Evolutionary conservation across 2,797 vertebrate genomes (phyloP).

Genomic region (Okamejei kenojei): DNA sequence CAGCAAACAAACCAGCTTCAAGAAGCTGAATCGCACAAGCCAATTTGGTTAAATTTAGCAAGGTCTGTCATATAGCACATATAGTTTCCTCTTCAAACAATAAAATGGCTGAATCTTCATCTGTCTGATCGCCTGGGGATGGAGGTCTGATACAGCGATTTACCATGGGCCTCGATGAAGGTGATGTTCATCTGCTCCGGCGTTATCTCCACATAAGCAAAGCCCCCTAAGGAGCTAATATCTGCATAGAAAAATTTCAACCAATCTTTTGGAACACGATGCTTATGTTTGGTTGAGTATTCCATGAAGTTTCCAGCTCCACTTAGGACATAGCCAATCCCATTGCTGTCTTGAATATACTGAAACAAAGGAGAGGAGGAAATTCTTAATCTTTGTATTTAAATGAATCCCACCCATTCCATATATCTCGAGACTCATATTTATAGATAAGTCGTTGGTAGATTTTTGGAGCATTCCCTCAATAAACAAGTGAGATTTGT

Average conservation of each 20-base stretch:
- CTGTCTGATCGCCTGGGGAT: constrained; percentile 55
- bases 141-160: constrained; percentile 71
- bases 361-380: constrained; percentile 41
- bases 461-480: not conserved
- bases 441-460: not conserved
- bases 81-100: not conserved
- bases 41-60: not conserved
- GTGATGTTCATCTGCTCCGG: constrained; percentile 64
- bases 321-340: constrained; percentile 74
- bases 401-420: not conserved
- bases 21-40: not conserved
- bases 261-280: constrained; percentile 63
- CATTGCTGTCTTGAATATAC: constrained; percentile 70
- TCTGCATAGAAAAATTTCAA: constrained; percentile 78
- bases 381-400: not conserved
- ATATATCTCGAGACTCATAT: not conserved
- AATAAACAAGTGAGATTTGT: not conserved
- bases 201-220: constrained; percentile 69
- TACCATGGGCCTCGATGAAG: constrained; percentile 75
- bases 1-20: not conserved
- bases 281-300: constrained; percentile 58
- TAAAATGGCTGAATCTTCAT: constrained; percentile 20
- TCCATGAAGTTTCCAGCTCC: constrained; percentile 92
- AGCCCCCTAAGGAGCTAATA: constrained; percentile 68
- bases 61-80: not conserved